Percentiles rank a stretch among this genome's conserved stretches.
phyloP scores from a whole-genome alignment of 2,113 vertebrate species.

The Muntiacus reevesi region DNA sequence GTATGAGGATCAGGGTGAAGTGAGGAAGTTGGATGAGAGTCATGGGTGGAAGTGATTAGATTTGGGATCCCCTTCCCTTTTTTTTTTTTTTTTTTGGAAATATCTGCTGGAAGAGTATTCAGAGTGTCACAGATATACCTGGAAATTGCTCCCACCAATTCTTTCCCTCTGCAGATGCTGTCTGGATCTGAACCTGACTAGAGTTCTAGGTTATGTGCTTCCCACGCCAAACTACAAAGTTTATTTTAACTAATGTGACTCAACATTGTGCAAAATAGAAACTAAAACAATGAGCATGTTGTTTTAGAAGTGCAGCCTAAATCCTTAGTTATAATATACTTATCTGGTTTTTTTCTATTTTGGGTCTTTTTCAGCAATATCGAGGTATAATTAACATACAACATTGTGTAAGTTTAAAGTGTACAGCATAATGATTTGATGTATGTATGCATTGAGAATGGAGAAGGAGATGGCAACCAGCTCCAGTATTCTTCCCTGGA shows the following conservation, averaged over 20 bases:
- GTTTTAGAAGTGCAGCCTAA: background rate
- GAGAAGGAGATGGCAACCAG: background rate
- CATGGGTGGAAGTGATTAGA: background rate
- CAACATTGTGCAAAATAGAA: background rate
- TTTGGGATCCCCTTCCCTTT: background rate
- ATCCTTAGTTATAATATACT: background rate
- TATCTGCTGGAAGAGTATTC: background rate
- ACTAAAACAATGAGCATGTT: background rate
- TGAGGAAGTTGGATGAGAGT: background rate
- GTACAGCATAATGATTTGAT: background rate
- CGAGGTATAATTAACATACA: background rate
- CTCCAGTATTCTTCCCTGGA: background rate
- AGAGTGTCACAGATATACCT: background rate
- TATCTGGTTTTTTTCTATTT: conserved; percentile 14
- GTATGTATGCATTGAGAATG: background rate
- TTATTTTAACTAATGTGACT: background rate
- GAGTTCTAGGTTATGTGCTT: background rate
- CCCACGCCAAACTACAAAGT: background rate
- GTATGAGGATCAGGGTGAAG: background rate
- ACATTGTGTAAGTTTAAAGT: background rate
- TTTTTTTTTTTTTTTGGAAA: background rate
- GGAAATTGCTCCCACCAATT: background rate
- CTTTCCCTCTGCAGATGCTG: background rate
- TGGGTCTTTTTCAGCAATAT: background rate
- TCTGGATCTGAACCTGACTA: background rate